A percentile compares a stretch with the other conserved stretches of the same genome.
Conservation (phyloP, 2,888 invertebrate genomes). For the Notodromas monacha region DNA sequence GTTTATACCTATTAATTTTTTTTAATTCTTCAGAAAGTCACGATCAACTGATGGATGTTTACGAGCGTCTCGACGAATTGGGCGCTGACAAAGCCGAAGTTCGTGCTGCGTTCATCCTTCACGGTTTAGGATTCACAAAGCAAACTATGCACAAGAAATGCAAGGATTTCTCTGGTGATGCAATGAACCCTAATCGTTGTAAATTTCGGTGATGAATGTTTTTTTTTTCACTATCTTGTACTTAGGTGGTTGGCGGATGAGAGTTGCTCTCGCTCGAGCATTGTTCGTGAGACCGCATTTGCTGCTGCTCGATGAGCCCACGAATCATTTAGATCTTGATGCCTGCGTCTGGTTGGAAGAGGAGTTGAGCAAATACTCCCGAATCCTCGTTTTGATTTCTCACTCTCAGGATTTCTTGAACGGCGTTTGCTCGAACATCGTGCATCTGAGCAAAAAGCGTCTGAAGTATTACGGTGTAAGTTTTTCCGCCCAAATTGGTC, state of each 20-base stretch:
- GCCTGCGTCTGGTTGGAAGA: slow-evolving; percentile 99
- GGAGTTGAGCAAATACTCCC: slow-evolving; percentile 75
- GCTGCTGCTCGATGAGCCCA: slow-evolving; percentile 25
- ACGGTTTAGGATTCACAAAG: slow-evolving; percentile 71
- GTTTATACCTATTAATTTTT: slow-evolving; percentile 6
- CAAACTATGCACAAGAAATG: slow-evolving; percentile 27
- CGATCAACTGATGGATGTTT: slow-evolving; percentile 85
- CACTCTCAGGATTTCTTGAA: slow-evolving; percentile 98
- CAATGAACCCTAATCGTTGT: too few relatives aligned
- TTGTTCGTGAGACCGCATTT: slow-evolving; percentile 22
- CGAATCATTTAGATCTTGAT: slow-evolving; percentile 33
- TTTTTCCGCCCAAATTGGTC: too few relatives aligned
- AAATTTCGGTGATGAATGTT: neutral
- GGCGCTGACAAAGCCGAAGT: slow-evolving; percentile 80
- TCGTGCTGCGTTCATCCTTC: slow-evolving; percentile 67
- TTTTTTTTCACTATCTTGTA: slow-evolving; percentile 2
- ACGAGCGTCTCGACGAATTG: slow-evolving; percentile 85
- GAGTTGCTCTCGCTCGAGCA: slow-evolving; percentile 25
- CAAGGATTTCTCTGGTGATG: slow-evolving; percentile 25
- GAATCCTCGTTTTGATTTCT: slow-evolving; percentile 84
- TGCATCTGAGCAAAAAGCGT: slow-evolving; percentile 70
- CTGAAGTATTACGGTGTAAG: slow-evolving; percentile 67
- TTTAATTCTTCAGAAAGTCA: slow-evolving; percentile 30
- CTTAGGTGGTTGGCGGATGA: slow-evolving; percentile 26
- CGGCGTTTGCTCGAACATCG: slow-evolving; percentile 62